Base-by-base conservation (phyloP, 37 sponge, comb jelly and placozoan species). In the Halichondria panicea region DNA sequence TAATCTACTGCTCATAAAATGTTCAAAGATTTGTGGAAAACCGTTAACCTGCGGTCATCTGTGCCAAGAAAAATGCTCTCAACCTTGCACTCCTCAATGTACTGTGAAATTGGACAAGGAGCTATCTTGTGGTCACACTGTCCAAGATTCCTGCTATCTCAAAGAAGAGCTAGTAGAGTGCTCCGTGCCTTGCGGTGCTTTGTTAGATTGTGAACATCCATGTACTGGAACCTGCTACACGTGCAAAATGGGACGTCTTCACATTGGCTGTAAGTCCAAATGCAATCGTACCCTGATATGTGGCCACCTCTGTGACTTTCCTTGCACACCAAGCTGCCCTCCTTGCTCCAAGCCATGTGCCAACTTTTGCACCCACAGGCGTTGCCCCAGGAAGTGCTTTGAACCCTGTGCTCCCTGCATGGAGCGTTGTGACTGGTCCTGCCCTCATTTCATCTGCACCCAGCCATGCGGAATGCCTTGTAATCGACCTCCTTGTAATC, bases 381-480 rank as follows among this genome's bases (percentile, higher is more conserved):
- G 46, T 33, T 95, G 95, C 68, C 82, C 68, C 13, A 80, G 68
- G 44, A 72, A 57, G 39, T 95, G 95, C 70, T 79, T 79, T 63
- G 92, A 95, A 30, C 78, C 79, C 5, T 91, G 93, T 72, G 55
- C 4, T 34, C 78, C 80, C 4, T 95, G 95, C n/a, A n/a, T n/a
- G 46, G 89, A 95, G 67, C 77, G 71, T 1, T 95, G 95, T 77
- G 43, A 84, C 62, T 95, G 95, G 95, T 15, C 68, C 22, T 95
- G 95, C 64, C 38, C 13, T 11, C 95, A 95, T 70, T 66, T 78
- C 53, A 66, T 55, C 27, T 95, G 95, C 64, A 80, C 89, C 1
- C 68, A 77, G 42, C n/a, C n/a, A n/a, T n/a, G n/a, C n/a, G n/a
- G n/a, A n/a, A n/a, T n/a, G n/a, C n/a, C n/a, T n/a, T n/a, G n/a